phyloP scores from a whole-genome alignment of 2,888 invertebrate genomes.

The Myathropa florea region DNA sequence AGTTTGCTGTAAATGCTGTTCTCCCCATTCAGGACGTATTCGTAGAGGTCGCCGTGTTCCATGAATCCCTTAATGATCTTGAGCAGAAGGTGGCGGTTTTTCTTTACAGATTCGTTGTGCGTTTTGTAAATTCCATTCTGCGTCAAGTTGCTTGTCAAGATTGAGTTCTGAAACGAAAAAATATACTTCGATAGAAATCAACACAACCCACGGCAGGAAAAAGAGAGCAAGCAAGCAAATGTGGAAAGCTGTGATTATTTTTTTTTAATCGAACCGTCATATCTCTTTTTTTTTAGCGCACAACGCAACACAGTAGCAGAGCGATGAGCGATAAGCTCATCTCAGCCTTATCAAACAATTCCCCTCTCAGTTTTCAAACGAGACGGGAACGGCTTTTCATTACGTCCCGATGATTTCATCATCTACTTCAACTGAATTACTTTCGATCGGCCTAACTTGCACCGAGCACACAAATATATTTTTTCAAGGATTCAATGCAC shows the following conservation, averaged over 20 bases:
- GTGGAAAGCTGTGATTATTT: too few relatives aligned
- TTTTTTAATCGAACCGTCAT: too few relatives aligned
- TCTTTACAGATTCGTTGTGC: conserved; percentile 46
- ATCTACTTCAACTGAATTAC: too few relatives aligned
- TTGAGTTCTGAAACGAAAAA: conserved; percentile 9
- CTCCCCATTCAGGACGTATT: conserved; percentile 48
- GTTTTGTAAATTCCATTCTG: conserved; percentile 24
- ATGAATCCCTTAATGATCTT: conserved; percentile 50
- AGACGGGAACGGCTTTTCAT: too few relatives aligned
- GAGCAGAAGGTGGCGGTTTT: conserved; percentile 24
- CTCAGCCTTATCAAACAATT: too few relatives aligned
- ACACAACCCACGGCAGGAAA: neutral
- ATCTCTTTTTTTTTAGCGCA: too few relatives aligned
- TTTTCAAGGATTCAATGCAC: too few relatives aligned
- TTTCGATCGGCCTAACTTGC: neutral
- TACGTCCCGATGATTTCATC: neutral
- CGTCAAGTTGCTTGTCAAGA: conserved; percentile 1
- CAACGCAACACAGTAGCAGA: too few relatives aligned
- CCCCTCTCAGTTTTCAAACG: too few relatives aligned
- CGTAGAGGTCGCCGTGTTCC: conserved; percentile 38
- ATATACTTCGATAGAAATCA: neutral
- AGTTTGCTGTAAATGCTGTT: conserved; percentile 12
- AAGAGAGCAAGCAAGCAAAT: neutral
- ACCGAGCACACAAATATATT: neutral
- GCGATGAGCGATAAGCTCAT: too few relatives aligned